Evolutionary conservation across 2,888 invertebrate genomes (phyloP), one percentile per base, ranked within the genome.

Genomic region (Boloria euphrosyne): DNA sequence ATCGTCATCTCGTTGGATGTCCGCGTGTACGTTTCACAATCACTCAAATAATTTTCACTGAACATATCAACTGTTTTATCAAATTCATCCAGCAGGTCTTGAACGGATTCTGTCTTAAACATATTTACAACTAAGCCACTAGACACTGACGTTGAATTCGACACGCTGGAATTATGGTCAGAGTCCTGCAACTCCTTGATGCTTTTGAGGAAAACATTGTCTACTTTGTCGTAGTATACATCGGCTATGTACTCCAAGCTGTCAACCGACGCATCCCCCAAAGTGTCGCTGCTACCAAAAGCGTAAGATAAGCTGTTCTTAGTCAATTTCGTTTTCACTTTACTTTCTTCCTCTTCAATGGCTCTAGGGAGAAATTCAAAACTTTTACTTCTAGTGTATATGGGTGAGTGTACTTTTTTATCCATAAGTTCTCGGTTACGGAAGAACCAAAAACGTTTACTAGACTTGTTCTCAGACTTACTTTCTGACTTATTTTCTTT

Each of bases 361-460:
- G 90, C 87, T 79, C 81, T 80, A 0, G 92, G 92, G 0, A 92
- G 76, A 64, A 90, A 92, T 71, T 92, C 92, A 57, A 91, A 92
- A 73, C 92, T 92, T 66, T 92, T 92, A 70, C 92, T 92, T 46
- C 92, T 78, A 70, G 80, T 82, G 67, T 90, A 91, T 16, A 82
- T 76, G 1, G 89, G 86, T 17, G 77, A 77, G 13, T 78, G 75
- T 13, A 76, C 50, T 66, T 77, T 75, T 49, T 79, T 82, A 63
- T 86, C 86, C 17, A 80, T 77, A 10, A 82, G 47, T 13, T 90
- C 91, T 70, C 83, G 89, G 58, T 86, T 85, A 67, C 86, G 78
- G 60, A 89, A 90, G 66, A 90, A 84, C 92, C 92, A 91, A 66
- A 90, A 90, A 0, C 89, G 81, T 73, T 90, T 91, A 52, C 82